phyloP scores from a whole-genome alignment of 2,113 vertebrate species.

The Apteryx mantelli region DNA sequence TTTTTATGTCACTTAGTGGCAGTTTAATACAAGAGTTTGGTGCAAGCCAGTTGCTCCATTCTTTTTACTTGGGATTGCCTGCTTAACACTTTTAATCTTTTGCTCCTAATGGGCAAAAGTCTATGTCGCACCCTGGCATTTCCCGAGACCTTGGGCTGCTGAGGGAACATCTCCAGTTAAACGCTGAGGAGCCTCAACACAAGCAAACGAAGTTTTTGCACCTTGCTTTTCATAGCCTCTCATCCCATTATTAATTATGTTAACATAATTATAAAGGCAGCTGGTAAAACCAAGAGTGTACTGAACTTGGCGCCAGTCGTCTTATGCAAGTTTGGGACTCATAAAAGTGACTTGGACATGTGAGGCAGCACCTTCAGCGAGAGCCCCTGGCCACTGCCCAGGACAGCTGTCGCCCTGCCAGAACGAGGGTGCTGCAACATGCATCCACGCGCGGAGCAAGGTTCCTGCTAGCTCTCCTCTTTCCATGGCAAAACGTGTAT shows the following conservation, averaged over 20 bases:
- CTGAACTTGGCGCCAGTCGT: neutral
- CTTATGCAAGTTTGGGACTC: neutral
- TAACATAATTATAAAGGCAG: neutral
- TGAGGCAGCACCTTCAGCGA: neutral
- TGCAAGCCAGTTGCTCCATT: neutral
- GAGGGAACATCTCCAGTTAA: neutral
- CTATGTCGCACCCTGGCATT: neutral
- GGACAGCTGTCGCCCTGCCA: slow-evolving; percentile 26
- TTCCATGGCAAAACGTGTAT: neutral
- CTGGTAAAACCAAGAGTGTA: slow-evolving; percentile 20
- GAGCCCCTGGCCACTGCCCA: neutral
- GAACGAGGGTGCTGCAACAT: neutral
- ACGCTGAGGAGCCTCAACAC: neutral
- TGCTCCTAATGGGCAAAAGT: neutral
- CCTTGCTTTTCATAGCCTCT: neutral
- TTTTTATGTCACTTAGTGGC: neutral
- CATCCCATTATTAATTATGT: neutral
- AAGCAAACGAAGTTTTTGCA: neutral
- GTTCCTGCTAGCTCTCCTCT: neutral
- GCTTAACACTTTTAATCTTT: neutral
- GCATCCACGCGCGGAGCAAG: neutral
- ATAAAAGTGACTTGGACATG: neutral
- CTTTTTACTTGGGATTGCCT: neutral
- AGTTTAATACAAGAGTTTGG: neutral
- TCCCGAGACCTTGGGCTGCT: neutral